Conservation (phyloP, 37 sponge, comb jelly and placozoan genomes). For the Crambe crambe region DNA sequence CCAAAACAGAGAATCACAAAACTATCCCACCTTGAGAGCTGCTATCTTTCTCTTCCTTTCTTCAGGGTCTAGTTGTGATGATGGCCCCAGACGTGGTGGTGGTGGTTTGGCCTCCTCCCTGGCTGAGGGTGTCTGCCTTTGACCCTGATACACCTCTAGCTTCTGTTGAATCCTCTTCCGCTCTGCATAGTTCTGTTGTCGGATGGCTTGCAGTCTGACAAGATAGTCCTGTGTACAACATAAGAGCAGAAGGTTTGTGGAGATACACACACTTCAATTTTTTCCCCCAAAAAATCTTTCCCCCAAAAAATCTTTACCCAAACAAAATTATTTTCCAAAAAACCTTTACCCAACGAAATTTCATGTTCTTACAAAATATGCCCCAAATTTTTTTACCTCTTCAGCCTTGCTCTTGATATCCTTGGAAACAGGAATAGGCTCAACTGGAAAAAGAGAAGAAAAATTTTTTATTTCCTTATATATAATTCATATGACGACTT, state of each 20-base stretch:
- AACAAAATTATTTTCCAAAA: too few relatives aligned
- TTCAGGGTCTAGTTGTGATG: constrained; percentile 62
- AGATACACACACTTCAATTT: neutral
- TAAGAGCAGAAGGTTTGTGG: neutral
- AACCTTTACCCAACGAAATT: too few relatives aligned
- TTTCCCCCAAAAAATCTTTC: too few relatives aligned
- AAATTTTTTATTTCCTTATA: too few relatives aligned
- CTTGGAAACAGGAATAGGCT: neutral
- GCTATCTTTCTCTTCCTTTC: constrained; percentile 87
- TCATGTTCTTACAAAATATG: too few relatives aligned
- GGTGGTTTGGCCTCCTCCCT: neutral
- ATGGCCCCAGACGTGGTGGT: neutral
- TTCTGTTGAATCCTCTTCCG: constrained; percentile 75
- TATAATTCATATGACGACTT: too few relatives aligned
- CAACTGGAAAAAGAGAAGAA: neutral
- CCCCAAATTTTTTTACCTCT: neutral
- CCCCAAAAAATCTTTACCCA: too few relatives aligned
- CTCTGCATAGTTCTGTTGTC: constrained; percentile 85
- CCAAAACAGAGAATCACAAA: neutral
- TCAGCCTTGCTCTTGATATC: neutral
- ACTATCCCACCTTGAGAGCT: constrained; percentile 76
- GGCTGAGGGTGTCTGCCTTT: neutral
- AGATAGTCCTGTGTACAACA: constrained; percentile 74
- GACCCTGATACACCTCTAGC: neutral
- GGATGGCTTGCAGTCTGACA: constrained; percentile 80